Evolutionary conservation across 2,797 vertebrate genomes (phyloP).

Genomic region (Picus viridis): DNA sequence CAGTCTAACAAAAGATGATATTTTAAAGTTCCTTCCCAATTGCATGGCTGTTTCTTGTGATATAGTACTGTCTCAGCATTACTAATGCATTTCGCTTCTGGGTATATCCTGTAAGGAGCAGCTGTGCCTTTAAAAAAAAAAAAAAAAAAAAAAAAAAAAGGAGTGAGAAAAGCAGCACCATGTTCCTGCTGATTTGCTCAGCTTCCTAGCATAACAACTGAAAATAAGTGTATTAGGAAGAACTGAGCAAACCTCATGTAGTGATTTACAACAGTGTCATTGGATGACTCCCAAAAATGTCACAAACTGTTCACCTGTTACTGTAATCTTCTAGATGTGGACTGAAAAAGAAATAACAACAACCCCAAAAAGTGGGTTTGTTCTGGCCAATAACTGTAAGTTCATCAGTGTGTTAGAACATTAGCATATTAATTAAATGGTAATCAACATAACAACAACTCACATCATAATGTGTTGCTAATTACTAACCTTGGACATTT

Average conservation of each 20-base stretch:
- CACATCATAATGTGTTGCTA: not conserved
- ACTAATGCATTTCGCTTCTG: conserved; percentile 39
- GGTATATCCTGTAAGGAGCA: conserved; percentile 17
- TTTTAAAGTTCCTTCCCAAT: not conserved
- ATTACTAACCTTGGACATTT: conserved; percentile 4
- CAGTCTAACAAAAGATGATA: not conserved
- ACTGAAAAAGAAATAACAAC: not conserved
- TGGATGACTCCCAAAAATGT: not conserved
- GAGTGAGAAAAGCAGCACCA: not conserved
- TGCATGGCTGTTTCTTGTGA: not conserved
- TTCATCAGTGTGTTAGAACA: not conserved
- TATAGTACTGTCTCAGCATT: not conserved
- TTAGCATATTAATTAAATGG: conserved; percentile 26
- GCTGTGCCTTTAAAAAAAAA: conserved; percentile 8
- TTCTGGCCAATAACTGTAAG: not conserved
- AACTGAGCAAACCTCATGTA: not conserved
- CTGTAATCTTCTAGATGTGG: conserved; percentile 20
- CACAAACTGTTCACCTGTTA: conserved; percentile 1
- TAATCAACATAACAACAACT: not conserved
- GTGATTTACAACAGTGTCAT: not conserved
- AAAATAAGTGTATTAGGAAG: conserved; percentile 3
- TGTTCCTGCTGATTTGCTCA: conserved; percentile 16
- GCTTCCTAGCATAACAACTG: not conserved
- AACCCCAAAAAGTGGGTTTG: not conserved
- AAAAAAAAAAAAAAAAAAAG: not conserved